Conservation (phyloP, 2,113 vertebrate species). For the Phylloscopus whistleri region DNA sequence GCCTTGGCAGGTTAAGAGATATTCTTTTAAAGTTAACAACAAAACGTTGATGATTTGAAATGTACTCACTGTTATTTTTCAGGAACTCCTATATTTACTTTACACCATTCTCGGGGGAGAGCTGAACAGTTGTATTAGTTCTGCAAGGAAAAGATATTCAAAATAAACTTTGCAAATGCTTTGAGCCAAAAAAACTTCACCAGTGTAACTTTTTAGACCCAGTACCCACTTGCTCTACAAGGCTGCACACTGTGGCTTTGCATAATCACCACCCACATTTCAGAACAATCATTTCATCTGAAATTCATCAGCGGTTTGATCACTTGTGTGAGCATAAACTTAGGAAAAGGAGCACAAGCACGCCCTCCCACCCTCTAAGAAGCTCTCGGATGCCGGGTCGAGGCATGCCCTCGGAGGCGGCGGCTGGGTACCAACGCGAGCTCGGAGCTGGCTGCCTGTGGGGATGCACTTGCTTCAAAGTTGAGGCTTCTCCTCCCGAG, state of each 20-base stretch:
- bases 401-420: background rate
- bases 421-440: background rate
- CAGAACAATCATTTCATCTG: background rate
- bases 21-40: background rate
- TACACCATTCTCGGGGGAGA: background rate
- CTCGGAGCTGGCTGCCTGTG: background rate
- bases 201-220: background rate
- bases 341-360: background rate
- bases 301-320: background rate
- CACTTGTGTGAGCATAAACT: background rate
- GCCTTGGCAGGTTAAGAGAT: background rate
- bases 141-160: constrained; percentile 40
- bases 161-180: background rate
- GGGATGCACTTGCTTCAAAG: constrained; percentile 37
- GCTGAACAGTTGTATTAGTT: background rate
- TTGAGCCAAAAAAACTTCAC: background rate
- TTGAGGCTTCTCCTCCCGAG: background rate
- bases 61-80: constrained; percentile 46
- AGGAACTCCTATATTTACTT: constrained; percentile 44
- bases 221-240: background rate
- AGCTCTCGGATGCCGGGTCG: too few species aligned
- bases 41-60: background rate
- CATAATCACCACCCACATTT: background rate
- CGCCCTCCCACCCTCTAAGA: too few species aligned
- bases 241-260: background rate